These are phyloP conservation scores for Choloepus hoffmanni DNA, from an alignment of 2,113 vertebrate genomes.

Conservation along the genomic window DNA sequence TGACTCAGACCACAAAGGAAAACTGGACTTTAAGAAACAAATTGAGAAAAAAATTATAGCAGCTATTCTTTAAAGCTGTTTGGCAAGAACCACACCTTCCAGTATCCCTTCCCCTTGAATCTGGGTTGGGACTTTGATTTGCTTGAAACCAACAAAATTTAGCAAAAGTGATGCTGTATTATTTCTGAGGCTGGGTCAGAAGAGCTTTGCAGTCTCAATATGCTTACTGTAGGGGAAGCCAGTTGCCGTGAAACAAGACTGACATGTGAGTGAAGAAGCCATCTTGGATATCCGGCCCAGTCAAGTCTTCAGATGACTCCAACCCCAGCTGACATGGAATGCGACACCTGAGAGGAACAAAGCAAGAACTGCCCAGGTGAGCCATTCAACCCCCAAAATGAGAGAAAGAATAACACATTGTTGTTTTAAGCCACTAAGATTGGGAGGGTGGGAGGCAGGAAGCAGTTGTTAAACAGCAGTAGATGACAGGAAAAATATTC, in stretches of 20 bases:
- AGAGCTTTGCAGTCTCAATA: neutral
- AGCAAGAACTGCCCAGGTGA: neutral
- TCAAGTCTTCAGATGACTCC: neutral
- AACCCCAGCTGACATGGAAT: neutral
- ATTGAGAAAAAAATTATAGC: neutral
- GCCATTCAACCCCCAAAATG: neutral
- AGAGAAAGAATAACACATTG: neutral
- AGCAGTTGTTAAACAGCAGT: neutral
- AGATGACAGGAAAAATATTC: neutral
- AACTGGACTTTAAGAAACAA: neutral
- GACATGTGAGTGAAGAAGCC: neutral
- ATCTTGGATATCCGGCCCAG: neutral
- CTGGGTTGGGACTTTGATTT: neutral
- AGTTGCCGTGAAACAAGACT: neutral
- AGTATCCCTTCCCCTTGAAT: neutral
- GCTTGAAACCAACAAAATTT: neutral
- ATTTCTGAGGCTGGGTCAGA: neutral
- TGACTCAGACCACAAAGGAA: slow-evolving; percentile 5
- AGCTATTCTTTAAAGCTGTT: neutral
- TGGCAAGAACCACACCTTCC: neutral
- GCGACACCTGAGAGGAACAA: neutral
- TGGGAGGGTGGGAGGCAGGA: neutral
- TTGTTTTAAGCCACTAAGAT: neutral
- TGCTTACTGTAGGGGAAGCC: neutral
- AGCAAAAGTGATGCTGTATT: neutral